Conservation (phyloP, 2,113 vertebrate genomes). For the Rhizomys pruinosus region DNA sequence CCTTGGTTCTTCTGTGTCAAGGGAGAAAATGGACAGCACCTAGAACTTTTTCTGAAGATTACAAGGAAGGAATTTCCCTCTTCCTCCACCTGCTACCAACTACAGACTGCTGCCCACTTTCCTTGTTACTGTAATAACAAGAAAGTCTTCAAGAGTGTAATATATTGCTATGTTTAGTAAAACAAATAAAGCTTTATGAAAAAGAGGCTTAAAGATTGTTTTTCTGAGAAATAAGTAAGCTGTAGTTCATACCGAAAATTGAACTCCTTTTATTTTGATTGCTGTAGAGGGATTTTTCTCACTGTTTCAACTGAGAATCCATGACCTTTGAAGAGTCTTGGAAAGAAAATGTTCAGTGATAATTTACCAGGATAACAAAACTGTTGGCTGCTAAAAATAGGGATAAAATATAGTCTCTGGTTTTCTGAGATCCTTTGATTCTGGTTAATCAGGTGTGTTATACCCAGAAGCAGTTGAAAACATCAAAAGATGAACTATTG, state of each 20-base stretch:
- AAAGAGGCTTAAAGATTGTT: slow-evolving; percentile 4
- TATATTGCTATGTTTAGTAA: background rate
- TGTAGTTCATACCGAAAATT: slow-evolving; percentile 29
- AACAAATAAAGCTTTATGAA: slow-evolving; percentile 21
- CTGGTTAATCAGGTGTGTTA: background rate
- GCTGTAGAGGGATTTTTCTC: slow-evolving; percentile 37
- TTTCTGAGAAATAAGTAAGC: slow-evolving; percentile 46
- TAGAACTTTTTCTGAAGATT: slow-evolving; percentile 4
- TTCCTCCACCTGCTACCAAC: background rate
- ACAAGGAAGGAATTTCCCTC: background rate
- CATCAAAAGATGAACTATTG: background rate
- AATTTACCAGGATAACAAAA: slow-evolving; percentile 33
- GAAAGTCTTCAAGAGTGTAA: background rate
- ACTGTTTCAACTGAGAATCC: slow-evolving; percentile 31
- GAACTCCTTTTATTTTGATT: slow-evolving; percentile 31
- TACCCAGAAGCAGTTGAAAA: background rate
- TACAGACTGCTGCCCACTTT: background rate
- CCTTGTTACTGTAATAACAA: background rate
- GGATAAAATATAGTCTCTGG: background rate
- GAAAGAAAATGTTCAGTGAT: slow-evolving; percentile 1
- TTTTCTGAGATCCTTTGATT: background rate
- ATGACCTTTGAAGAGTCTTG: slow-evolving; percentile 30
- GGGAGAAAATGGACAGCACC: background rate
- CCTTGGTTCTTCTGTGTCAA: background rate
- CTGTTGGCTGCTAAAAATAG: slow-evolving; percentile 39